Conservation (phyloP, 2,113 vertebrate genomes). For the Platysternon megacephalum region DNA sequence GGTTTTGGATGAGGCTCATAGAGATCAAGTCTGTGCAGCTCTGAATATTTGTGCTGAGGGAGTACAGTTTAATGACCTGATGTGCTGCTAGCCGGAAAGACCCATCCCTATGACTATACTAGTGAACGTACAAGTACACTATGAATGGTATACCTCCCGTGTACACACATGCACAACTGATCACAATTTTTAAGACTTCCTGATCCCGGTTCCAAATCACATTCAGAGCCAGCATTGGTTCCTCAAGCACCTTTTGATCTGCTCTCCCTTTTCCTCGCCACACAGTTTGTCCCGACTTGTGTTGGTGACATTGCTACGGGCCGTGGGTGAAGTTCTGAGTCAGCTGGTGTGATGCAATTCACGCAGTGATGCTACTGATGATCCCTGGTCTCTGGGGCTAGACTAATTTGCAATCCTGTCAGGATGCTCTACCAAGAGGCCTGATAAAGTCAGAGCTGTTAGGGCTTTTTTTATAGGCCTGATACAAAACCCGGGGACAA, state of each 20-base stretch:
- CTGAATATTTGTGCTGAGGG: neutral
- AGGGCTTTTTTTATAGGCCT: neutral
- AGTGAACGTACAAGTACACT: neutral
- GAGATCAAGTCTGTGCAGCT: neutral
- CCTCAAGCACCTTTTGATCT: slow-evolving; percentile 52
- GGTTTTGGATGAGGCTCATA: neutral
- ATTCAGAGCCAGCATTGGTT: slow-evolving; percentile 65
- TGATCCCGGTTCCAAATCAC: slow-evolving; percentile 64
- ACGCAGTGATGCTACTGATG: neutral
- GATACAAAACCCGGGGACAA: neutral
- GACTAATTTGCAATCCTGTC: neutral
- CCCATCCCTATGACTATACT: neutral
- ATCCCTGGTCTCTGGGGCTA: neutral
- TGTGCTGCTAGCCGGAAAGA: neutral
- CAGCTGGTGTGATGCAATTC: neutral
- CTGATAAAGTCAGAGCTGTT: neutral
- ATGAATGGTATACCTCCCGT: neutral
- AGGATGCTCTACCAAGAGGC: neutral
- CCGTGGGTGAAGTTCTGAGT: neutral
- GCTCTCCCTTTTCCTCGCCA: neutral
- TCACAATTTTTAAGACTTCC: slow-evolving; percentile 46
- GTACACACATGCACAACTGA: slow-evolving; percentile 29
- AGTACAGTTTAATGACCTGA: neutral
- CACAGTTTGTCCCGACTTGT: slow-evolving; percentile 61
- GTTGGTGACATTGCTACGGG: slow-evolving; percentile 65